Base-by-base conservation (phyloP, 2,888 invertebrate species). In the Dolichopus griseipennis region DNA sequence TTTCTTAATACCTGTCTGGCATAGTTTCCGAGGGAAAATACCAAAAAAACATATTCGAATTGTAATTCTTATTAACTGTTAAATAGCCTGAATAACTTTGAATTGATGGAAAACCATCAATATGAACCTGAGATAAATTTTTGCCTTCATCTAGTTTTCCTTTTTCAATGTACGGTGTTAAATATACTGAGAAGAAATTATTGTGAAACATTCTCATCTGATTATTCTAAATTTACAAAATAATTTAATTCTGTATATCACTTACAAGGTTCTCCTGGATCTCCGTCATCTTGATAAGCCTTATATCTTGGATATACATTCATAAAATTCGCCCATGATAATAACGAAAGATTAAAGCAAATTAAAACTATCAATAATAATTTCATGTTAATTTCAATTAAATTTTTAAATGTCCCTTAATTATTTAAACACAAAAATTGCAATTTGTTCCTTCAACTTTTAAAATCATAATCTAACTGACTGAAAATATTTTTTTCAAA, bases 21-120 rank as follows among this genome's bases (percentile, higher is more conserved):
- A 72, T 3, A n/a, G 63, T 37, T 75, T 78, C 68, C 75, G 79
- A 1, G 0, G 92, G 92, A 75, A 93, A 92, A 76, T 90, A 93
- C 93, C 93, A 93, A 81, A 93, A 93, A 81, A 91, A 93, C 75
- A 90, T 78, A 77, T 93, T 91, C 1, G 91, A 90, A 75, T 89
- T 85, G 74, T 84, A 86, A 5, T 83, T 80, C 76, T 90, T 86
- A 76, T 93, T 87, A 22, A 93, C 92, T 0, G 92, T 93, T n/a
- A 85, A 73, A 72, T 81, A 84, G 0, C 84, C 84, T 8, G 83
- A 80, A 72, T 82, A 81, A 73, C 83, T 83, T 67, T 79, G 77
- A 18, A 81, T 69, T 2, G 33, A 20, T 6, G 82, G 81, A 81
- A 21, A 75, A 69, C 22, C 63, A 5, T 76, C 0, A 82, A 82